These are phyloP conservation scores for Corvus cornix DNA, from an alignment of 2,113 vertebrate genomes.

Conservation along the genomic window DNA sequence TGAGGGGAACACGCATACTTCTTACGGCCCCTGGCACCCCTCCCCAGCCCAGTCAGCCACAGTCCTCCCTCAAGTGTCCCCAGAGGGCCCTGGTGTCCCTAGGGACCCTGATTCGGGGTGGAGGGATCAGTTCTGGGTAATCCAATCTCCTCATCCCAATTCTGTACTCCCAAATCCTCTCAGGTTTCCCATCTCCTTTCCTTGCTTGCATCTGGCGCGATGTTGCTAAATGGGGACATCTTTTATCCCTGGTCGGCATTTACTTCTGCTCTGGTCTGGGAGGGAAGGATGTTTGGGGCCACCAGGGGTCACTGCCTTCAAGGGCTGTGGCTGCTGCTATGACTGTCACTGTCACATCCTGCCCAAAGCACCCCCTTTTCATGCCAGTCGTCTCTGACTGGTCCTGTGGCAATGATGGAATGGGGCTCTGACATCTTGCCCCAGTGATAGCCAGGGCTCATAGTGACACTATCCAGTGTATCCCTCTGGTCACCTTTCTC, in stretches of 20 bases:
- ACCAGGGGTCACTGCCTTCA: neutral
- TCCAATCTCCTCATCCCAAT: neutral
- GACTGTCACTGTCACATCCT: neutral
- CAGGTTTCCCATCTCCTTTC: neutral
- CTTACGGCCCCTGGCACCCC: rapidly evolving
- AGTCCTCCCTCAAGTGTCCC: rapidly evolving
- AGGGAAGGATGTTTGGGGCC: neutral
- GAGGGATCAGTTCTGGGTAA: neutral
- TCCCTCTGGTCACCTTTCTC: neutral
- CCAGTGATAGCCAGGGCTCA: rapidly evolving
- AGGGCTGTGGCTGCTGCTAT: neutral
- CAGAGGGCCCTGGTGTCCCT: neutral
- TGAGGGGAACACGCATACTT: neutral
- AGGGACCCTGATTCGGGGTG: neutral
- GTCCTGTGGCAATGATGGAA: too few species aligned
- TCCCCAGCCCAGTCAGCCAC: rapidly evolving
- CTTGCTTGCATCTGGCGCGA: neutral
- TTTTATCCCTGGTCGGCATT: neutral
- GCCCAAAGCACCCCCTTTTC: neutral
- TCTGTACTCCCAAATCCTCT: neutral
- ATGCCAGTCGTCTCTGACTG: neutral
- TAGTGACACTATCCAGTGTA: neutral
- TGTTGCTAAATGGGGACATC: neutral
- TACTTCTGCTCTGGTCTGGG: neutral
- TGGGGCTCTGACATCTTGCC: neutral